A percentile compares a stretch with the other conserved stretches of the same genome.
These are phyloP conservation scores for Cryptotermes secundus DNA, from an alignment of 1,140 invertebrate species.

Conservation along the genomic window DNA sequence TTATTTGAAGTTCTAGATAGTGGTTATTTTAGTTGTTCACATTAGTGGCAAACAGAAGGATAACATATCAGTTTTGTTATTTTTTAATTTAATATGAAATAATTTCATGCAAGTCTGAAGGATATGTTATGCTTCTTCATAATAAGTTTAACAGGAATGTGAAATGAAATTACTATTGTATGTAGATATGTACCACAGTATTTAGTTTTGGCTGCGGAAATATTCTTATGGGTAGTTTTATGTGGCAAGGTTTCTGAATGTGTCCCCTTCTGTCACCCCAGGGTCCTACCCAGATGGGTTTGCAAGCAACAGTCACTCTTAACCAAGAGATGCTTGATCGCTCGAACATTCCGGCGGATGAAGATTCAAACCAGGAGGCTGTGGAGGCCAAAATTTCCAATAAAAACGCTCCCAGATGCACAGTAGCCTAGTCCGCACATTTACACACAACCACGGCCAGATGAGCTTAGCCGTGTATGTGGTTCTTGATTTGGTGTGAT, in stretches of 20 bases:
- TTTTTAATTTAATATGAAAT: constrained; percentile 26
- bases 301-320: constrained; percentile 37
- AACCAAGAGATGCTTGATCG: constrained; percentile 36
- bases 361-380: constrained; percentile 36
- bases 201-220: constrained; percentile 19
- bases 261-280: constrained; percentile 40
- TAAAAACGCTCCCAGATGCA: constrained; percentile 30
- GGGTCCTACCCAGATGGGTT: constrained; percentile 38
- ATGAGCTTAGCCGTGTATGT: constrained; percentile 15
- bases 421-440: constrained; percentile 19
- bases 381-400: constrained; percentile 31
- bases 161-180: constrained; percentile 3
- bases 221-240: constrained; percentile 15
- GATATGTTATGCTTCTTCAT: constrained; percentile 3
- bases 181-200: constrained; percentile 1
- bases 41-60: neutral
- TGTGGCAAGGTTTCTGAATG: constrained; percentile 37
- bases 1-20: neutral
- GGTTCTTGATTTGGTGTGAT: neutral
- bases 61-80: constrained; percentile 1
- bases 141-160: neutral
- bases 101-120: too few species aligned
- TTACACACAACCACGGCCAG: constrained; percentile 13
- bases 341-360: constrained; percentile 28
- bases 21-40: neutral